A percentile compares a stretch with the other conserved stretches of the same genome.
Evolutionary conservation across 2,113 vertebrate species (phyloP).

Genomic region (Archocentrus centrarchus): DNA sequence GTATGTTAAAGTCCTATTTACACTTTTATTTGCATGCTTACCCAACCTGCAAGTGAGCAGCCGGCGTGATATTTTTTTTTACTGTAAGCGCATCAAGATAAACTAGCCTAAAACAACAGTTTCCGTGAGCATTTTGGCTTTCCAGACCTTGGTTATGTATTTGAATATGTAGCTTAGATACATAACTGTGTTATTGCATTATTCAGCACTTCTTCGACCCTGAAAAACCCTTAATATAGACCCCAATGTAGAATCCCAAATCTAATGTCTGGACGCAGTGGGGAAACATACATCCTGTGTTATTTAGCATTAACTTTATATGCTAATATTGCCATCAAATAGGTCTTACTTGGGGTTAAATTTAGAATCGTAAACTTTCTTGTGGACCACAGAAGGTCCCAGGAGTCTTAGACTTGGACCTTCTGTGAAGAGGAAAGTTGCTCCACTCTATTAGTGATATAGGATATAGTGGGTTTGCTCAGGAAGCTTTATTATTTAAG

Average conservation of each 20-base stretch:
- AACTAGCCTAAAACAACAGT: background rate
- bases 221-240: background rate
- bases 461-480: background rate
- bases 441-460: background rate
- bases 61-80: background rate
- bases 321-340: background rate
- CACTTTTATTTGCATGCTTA: background rate
- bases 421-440: background rate
- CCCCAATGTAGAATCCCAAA: background rate
- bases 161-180: background rate
- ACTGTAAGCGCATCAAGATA: background rate
- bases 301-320: background rate
- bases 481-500: background rate
- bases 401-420: background rate
- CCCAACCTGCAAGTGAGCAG: background rate
- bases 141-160: background rate
- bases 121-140: background rate
- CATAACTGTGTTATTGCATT: background rate
- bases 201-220: background rate
- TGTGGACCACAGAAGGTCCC: background rate
- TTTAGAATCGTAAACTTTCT: background rate
- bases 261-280: background rate
- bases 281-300: background rate
- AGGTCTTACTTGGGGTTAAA: background rate
- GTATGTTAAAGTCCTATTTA: conserved; percentile 36